Percentiles rank a stretch among this genome's conserved stretches.
phyloP scores from a whole-genome alignment of 2,113 vertebrate species.

The Chelonoidis abingdonii region DNA sequence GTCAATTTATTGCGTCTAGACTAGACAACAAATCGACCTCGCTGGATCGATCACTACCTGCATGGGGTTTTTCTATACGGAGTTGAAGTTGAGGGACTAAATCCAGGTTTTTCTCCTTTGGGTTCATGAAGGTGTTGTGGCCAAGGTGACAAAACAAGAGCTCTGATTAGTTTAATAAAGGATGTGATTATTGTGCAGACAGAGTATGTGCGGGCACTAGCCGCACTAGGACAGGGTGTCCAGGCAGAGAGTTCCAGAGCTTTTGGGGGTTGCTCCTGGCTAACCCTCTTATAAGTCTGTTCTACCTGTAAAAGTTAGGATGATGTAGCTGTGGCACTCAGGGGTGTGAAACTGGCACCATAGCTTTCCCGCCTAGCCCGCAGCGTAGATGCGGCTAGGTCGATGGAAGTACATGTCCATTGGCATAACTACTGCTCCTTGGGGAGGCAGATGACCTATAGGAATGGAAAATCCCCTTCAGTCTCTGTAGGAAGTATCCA shows the following conservation, averaged over 20 bases:
- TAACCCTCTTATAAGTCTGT: not conserved
- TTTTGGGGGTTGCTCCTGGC: accelerated
- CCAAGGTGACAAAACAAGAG: not conserved
- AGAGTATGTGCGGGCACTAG: accelerated
- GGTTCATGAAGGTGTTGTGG: not conserved
- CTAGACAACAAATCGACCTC: too few species aligned
- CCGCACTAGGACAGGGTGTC: accelerated
- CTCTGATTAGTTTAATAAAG: accelerated
- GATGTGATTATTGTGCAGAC: not conserved
- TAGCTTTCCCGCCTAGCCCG: not conserved
- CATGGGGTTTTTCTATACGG: not conserved
- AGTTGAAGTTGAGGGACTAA: not conserved
- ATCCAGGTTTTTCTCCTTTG: not conserved
- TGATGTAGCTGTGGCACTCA: not conserved
- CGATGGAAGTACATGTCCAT: too few species aligned
- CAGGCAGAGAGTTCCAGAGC: not conserved
- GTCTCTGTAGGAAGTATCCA: not conserved
- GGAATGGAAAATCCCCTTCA: not conserved
- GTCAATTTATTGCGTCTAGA: too few species aligned
- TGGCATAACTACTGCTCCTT: not conserved
- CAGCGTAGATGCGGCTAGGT: too few species aligned
- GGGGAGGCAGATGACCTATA: not conserved
- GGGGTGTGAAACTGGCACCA: not conserved
- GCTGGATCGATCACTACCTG: too few species aligned
- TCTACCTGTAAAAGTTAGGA: not conserved